Evolutionary conservation across 2,113 vertebrate genomes (phyloP), one percentile per base, ranked within the genome.

Genomic region (Tachuris rubrigastra): DNA sequence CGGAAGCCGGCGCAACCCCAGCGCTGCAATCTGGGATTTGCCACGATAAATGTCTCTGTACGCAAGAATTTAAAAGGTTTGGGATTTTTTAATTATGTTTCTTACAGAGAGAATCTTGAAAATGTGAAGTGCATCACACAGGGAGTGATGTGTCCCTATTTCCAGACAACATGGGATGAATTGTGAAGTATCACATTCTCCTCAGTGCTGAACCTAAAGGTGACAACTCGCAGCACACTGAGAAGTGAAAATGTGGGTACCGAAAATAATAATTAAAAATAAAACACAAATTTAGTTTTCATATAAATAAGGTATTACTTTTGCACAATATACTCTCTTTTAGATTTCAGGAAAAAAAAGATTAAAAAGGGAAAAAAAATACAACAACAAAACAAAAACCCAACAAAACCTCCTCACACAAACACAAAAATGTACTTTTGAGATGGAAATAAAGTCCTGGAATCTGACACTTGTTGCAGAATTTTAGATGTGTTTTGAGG

Each of bases 301-400:
- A 14, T 27, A 33, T 44, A 46, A 46, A 60, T 14, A 68, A 5
- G 6, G 6, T 24, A 11, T 18, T 18, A 31, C 0, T 25, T 72
- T 37, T 14, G 13, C 8, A 15, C n/a, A 58, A 62, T 19, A 8
- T 33, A 8, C 5, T 59, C 66, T 49, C 10, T 44, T 52, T 60
- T 30, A 1, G 4, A 53, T 73, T 87, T 73, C 7, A 27, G 24
- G 4, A 9, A 6, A 22, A 20, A 52, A 55, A 14, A 20, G 33
- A 46, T 1, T 33, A 17, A 8, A 11, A 10, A 10, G 0, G 6
- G 2, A 25, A 6, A 2, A 27, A 27, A 50, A 50, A 47, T n/a
- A n/a, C n/a, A n/a, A n/a, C n/a, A n/a, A n/a, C n/a, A 6, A 2
- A 27, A 28, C 27, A 52, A 49, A 15, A 55, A 41, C 27, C 4